Percentiles rank a stretch among this genome's conserved stretches.
These are phyloP conservation scores for Malacoraja senta DNA, from an alignment of 2,797 vertebrate species.

Conservation along the genomic window DNA sequence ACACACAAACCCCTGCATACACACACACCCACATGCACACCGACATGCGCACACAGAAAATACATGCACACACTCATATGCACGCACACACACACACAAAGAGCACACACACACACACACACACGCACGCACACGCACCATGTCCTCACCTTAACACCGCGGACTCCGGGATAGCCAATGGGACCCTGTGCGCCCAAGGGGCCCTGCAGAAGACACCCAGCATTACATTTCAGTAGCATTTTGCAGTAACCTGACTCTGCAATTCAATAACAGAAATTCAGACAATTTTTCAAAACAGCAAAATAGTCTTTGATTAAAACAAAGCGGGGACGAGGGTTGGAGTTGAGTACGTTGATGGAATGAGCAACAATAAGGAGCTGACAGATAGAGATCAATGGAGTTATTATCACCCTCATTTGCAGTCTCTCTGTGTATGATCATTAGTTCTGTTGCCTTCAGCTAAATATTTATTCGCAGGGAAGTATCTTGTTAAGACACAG, in stretches of 20 bases:
- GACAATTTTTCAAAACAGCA: background rate
- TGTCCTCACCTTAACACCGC: constrained; percentile 80
- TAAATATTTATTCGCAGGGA: no score
- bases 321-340: background rate
- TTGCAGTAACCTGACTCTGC: background rate
- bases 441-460: no score
- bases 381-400: background rate
- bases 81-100: background rate
- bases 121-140: constrained; percentile 10
- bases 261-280: background rate
- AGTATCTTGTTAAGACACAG: background rate
- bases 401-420: no score
- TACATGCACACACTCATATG: no score
- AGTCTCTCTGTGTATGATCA: background rate
- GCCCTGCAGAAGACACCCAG: constrained; percentile 57
- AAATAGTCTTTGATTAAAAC: background rate
- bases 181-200: constrained; percentile 68
- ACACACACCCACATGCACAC: constrained; percentile 39
- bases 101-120: background rate
- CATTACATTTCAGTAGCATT: background rate
- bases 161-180: constrained; percentile 76
- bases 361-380: background rate
- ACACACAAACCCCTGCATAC: constrained; percentile 39
- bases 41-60: background rate
- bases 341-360: background rate